These are phyloP conservation scores for Conus canariensis DNA, from an alignment of 2,888 invertebrate species.

Conservation along the genomic window DNA sequence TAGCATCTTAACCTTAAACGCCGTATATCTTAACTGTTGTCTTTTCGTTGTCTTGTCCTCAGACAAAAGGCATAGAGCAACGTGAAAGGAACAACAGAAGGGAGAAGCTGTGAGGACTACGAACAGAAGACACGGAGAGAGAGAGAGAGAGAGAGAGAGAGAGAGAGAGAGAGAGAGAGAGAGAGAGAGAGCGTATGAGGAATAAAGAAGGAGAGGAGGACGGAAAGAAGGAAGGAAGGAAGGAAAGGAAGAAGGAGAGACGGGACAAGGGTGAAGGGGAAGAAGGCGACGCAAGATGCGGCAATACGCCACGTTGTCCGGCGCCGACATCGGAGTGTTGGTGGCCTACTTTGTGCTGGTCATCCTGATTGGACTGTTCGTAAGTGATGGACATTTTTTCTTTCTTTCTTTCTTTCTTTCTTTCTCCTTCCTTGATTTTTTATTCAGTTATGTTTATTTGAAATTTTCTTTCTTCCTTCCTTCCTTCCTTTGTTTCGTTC, in stretches of 20 bases:
- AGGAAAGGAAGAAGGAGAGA: background rate
- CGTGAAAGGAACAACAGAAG: background rate
- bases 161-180: background rate
- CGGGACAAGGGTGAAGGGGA: background rate
- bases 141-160: background rate
- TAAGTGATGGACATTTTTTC: background rate
- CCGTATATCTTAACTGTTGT: too few relatives aligned
- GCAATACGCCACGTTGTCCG: background rate
- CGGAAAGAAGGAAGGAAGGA: background rate
- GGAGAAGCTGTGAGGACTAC: background rate
- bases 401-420: background rate
- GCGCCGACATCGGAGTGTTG: slow-evolving; percentile 17
- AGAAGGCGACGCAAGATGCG: background rate
- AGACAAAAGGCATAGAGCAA: background rate
- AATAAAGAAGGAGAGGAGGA: background rate
- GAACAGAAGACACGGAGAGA: background rate
- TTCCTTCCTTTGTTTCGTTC: background rate
- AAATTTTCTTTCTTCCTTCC: too few relatives aligned
- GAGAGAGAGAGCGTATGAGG: background rate
- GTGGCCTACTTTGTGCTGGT: slow-evolving; percentile 8
- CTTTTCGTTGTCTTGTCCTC: too few relatives aligned
- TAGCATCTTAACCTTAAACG: too few relatives aligned
- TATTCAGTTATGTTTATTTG: too few relatives aligned
- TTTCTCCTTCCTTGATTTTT: background rate
- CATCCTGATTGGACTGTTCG: slow-evolving; percentile 18